Evolutionary conservation across 2,797 vertebrate species (phyloP), one percentile per base, ranked within the genome.

Genomic region (Coregonus sp.): DNA sequence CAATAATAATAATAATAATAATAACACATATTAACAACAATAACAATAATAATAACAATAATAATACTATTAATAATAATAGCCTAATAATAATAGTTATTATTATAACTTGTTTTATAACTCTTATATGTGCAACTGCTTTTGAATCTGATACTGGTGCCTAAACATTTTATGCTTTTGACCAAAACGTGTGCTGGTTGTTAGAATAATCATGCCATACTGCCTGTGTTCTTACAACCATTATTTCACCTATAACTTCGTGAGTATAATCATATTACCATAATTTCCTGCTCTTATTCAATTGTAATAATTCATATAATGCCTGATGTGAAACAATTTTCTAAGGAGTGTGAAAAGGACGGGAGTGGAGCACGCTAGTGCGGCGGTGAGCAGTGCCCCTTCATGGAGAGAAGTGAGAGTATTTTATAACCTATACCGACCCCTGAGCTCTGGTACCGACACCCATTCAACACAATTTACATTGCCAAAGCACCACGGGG

Each of bases 381-480:
- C 73, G 69, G 77, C 84, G 54, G 78, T 74, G 78, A 79, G 59
- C 83, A 86, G 84, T 90, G 91, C 91, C 90, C 86, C 88, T 85
- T 73, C 79, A 86, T 82, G 85, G 82, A 82, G 75, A 73, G 59
- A 71, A 56, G 33, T 35, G 68, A 70, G 76, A 73, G 72, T 71
- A 70, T 80, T 50, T n/a, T 20, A 61, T 61, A 61, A n/a, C 9
- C 20, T 63, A 56, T 56, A 63, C 20, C 2, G 59, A 61, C 82
- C 81, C 70, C 81, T 83, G 84, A 73, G 75, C 77, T 70, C 70
- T 68, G 75, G 85, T 80, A 77, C 59, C 65, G 79, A 76, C 37
- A 77, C 52, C 63, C 73, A 77, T 77, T 47, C 31, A 73, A 79
- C 75, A 68, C 69, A 56, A 65, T 59, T 51, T 56, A 54, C 69